These are phyloP conservation scores for Syndactyla subalaris DNA, from an alignment of 2,797 vertebrate species.

Conservation along the genomic window DNA sequence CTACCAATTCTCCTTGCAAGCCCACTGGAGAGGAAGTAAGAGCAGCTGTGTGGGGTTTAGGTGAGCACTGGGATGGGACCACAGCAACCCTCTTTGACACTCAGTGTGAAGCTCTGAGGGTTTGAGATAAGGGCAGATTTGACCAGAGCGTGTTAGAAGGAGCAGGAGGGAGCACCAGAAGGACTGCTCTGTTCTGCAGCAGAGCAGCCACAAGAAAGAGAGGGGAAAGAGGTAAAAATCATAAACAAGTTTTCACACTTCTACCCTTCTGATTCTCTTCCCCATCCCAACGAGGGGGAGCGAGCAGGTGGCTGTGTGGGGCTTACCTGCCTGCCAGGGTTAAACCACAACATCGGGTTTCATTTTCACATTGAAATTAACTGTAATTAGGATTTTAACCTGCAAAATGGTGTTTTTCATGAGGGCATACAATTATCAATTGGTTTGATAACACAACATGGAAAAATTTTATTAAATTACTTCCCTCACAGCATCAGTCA, in stretches of 20 bases:
- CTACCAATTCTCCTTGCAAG: not conserved
- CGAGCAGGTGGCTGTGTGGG: rapidly evolving
- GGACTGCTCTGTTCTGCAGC: not conserved
- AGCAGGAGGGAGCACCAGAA: not conserved
- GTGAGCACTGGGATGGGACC: not conserved
- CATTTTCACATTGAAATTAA: not conserved
- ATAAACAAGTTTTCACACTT: not conserved
- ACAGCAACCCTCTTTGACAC: not conserved
- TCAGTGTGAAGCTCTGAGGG: not conserved
- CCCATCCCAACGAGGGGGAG: not conserved
- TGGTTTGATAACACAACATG: not conserved
- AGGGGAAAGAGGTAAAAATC: not conserved
- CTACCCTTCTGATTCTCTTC: not conserved
- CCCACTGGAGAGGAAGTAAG: not conserved
- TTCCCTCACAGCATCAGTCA: not conserved
- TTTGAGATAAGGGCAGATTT: rapidly evolving
- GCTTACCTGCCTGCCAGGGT: not conserved
- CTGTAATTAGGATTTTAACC: not conserved
- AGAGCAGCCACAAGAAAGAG: not conserved
- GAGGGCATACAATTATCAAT: not conserved
- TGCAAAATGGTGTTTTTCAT: not conserved
- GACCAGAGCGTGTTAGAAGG: not conserved
- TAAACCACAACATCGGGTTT: not conserved
- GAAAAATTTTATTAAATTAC: not conserved
- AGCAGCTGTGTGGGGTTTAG: not conserved